Percentiles rank a stretch among this genome's conserved stretches.
Evolutionary conservation across 2,888 invertebrate species (phyloP).

Genomic region (Megalurothrips usitatus): DNA sequence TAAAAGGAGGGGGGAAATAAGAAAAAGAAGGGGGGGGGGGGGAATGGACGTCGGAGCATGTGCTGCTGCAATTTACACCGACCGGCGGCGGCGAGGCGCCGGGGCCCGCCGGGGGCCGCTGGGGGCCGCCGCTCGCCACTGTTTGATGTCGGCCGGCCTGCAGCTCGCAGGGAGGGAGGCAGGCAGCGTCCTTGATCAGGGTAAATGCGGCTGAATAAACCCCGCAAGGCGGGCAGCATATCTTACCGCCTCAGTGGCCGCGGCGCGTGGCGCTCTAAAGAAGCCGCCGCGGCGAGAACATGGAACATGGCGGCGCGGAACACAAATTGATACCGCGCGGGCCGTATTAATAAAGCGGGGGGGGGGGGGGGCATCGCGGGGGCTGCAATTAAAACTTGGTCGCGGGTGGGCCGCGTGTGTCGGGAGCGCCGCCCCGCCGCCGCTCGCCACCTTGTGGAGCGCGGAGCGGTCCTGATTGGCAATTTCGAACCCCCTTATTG

Average conservation of each 20-base stretch:
- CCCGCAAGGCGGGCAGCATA: background rate
- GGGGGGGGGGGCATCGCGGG: background rate
- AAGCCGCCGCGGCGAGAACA: background rate
- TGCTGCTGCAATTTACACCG: too few relatives aligned
- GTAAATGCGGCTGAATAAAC: too few relatives aligned
- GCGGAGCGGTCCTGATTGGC: background rate
- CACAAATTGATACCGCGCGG: too few relatives aligned
- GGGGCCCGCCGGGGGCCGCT: too few relatives aligned
- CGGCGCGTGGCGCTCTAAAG: background rate
- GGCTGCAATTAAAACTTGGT: background rate
- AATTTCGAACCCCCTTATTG: constrained; percentile 7
- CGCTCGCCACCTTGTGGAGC: background rate
- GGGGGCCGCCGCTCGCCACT: too few relatives aligned
- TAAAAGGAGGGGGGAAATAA: too few relatives aligned
- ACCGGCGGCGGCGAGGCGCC: too few relatives aligned
- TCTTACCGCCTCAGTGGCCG: background rate
- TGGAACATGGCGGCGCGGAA: background rate
- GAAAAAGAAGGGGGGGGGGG: too few relatives aligned
- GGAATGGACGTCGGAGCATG: too few relatives aligned
- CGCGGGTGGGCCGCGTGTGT: background rate
- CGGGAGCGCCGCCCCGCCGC: background rate
- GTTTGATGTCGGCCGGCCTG: too few relatives aligned
- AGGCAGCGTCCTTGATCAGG: too few relatives aligned
- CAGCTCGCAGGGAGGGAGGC: too few relatives aligned
- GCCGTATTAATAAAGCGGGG: background rate